These are phyloP conservation scores for Apoda limacodes DNA, from an alignment of 2,888 invertebrate genomes.

Conservation along the genomic window DNA sequence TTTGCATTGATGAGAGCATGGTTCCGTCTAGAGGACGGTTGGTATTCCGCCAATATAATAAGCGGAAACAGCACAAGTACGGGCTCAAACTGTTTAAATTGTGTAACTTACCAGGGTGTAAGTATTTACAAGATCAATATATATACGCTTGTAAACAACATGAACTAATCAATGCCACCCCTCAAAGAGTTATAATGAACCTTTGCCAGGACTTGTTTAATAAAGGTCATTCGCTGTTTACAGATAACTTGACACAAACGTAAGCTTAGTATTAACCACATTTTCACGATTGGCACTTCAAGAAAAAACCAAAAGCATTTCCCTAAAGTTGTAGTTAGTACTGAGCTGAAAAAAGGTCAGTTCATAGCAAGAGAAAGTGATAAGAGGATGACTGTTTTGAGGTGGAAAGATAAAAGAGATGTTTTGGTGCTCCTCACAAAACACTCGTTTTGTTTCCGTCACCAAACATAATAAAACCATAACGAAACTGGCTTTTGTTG, in stretches of 20 bases:
- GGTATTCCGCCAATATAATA: slow-evolving; percentile 24
- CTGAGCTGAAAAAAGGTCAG: slow-evolving; percentile 18
- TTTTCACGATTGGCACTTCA: slow-evolving; percentile 20
- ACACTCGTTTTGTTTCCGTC: slow-evolving; percentile 11
- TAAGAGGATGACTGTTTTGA: slow-evolving; percentile 16
- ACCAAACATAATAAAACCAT: slow-evolving; percentile 7
- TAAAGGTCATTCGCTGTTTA: slow-evolving; percentile 22
- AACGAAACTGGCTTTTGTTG: slow-evolving; percentile 15
- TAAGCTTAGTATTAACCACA: neutral
- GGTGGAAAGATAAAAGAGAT: slow-evolving; percentile 19
- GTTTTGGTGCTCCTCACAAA: slow-evolving; percentile 25
- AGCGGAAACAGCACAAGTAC: slow-evolving; percentile 24
- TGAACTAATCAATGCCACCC: slow-evolving; percentile 22
- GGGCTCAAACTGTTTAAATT: slow-evolving; percentile 24
- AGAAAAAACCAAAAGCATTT: slow-evolving; percentile 17
- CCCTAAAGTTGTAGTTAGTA: slow-evolving; percentile 15
- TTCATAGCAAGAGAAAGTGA: slow-evolving; percentile 17
- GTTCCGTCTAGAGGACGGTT: slow-evolving; percentile 26
- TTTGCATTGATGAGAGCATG: slow-evolving; percentile 26
- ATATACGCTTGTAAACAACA: slow-evolving; percentile 25
- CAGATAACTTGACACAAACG: slow-evolving; percentile 11
- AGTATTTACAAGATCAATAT: slow-evolving; percentile 12
- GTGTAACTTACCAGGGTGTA: slow-evolving; percentile 21
- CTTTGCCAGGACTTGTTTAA: slow-evolving; percentile 24
- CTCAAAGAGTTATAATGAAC: slow-evolving; percentile 24